Percentiles rank a stretch among this genome's conserved stretches.
phyloP scores from a whole-genome alignment of 2,888 invertebrate genomes.

The Agrotis clavis region DNA sequence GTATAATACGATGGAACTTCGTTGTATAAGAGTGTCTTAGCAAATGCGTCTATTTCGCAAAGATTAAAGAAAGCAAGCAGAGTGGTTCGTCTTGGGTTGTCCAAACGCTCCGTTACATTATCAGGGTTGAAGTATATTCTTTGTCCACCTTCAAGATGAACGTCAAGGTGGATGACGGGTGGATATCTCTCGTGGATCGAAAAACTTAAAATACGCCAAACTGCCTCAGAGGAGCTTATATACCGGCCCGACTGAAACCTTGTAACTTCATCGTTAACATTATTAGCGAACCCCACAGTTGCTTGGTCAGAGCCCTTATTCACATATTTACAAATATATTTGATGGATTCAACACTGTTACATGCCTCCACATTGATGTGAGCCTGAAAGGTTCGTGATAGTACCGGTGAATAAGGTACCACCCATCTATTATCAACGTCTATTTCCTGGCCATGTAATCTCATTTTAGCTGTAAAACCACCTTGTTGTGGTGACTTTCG shows the following conservation, averaged over 20 bases:
- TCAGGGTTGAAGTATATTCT: not conserved
- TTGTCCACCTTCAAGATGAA: not conserved
- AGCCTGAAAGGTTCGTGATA: slow-evolving; percentile 3
- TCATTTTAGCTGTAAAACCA: not conserved
- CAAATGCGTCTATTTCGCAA: no score
- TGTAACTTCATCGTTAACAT: not conserved
- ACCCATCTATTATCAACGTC: slow-evolving; percentile 18
- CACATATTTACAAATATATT: no score
- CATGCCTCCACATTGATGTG: slow-evolving; percentile 11
- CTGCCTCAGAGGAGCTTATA: not conserved
- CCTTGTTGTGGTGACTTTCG: not conserved
- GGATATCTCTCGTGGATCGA: not conserved
- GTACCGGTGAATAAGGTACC: slow-evolving; percentile 20
- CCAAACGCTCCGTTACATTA: not conserved
- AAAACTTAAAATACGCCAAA: not conserved
- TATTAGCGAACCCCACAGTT: not conserved
- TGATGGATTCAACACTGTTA: not conserved
- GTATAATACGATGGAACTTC: no score
- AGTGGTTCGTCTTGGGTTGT: no score
- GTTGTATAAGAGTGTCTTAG: no score
- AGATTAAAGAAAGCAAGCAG: no score
- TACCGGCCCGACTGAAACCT: not conserved
- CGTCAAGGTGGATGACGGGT: not conserved
- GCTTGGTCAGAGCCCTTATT: slow-evolving; percentile 1
- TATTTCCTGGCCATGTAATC: not conserved